A percentile compares a stretch with the other conserved stretches of the same genome.
Conservation (phyloP, 2,797 vertebrate species). For the Nothura maculosa region DNA sequence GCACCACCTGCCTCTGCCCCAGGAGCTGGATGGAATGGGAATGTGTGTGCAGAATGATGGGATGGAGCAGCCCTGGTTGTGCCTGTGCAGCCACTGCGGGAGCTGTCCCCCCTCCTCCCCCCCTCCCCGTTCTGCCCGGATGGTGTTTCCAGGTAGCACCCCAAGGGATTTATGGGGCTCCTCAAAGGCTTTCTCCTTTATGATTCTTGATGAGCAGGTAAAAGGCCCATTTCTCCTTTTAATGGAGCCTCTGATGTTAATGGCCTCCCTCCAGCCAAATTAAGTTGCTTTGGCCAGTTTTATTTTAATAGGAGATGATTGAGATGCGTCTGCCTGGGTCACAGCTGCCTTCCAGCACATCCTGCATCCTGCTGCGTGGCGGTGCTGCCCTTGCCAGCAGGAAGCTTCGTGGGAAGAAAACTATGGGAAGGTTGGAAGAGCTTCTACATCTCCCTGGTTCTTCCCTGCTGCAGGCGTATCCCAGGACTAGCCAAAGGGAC, state of each 20-base stretch:
- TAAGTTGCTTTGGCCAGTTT: constrained; percentile 9
- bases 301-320: background rate
- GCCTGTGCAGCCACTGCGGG: too few species aligned
- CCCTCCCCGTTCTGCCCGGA: too few species aligned
- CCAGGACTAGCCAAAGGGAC: background rate
- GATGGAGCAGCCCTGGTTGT: too few species aligned
- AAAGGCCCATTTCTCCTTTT: constrained; percentile 34
- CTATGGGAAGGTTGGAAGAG: background rate
- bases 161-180: background rate
- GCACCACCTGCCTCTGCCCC: too few species aligned
- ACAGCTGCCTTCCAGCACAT: background rate
- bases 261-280: constrained; percentile 6
- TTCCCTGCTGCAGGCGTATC: fast-evolving
- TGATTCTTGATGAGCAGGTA: constrained; percentile 32
- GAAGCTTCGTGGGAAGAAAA: background rate
- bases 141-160: background rate
- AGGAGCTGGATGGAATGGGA: too few species aligned
- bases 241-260: constrained; percentile 34
- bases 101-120: too few species aligned
- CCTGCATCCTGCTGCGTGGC: background rate
- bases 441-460: background rate
- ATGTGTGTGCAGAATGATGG: too few species aligned
- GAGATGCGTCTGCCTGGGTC: background rate
- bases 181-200: constrained; percentile 4
- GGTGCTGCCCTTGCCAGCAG: background rate